Percentiles rank a stretch among this genome's conserved stretches.
Evolutionary conservation across 2,797 vertebrate species (phyloP).

Genomic region (Sebastes minor): DNA sequence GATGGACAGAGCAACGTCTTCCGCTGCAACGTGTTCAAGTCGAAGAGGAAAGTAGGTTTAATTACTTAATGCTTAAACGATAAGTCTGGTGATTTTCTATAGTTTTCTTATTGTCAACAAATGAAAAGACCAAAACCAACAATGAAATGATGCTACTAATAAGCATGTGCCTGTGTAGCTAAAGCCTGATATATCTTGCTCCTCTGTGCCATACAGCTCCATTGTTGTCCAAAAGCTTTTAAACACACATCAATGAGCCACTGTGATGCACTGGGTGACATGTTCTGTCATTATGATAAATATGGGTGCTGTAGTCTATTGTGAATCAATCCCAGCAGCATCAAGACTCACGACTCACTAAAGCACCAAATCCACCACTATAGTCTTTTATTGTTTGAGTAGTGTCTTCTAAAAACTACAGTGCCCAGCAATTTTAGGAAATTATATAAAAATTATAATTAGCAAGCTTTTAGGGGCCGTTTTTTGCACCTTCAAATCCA

Average conservation of each 20-base stretch:
- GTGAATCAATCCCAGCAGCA: neutral
- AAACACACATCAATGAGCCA: neutral
- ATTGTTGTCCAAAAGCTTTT: neutral
- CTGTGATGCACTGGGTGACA: neutral
- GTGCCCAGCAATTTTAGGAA: neutral
- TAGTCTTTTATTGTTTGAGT: neutral
- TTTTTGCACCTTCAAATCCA: no score
- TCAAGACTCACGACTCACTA: neutral
- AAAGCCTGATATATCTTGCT: neutral
- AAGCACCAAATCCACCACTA: neutral
- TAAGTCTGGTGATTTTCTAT: neutral
- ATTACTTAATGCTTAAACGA: neutral
- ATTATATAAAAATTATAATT: neutral
- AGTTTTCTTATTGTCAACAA: neutral
- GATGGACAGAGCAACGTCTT: slow-evolving; percentile 95
- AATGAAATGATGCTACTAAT: neutral
- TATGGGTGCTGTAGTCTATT: neutral
- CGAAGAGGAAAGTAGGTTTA: slow-evolving; percentile 93
- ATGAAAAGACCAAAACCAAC: neutral
- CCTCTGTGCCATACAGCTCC: neutral
- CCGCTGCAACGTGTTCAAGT: slow-evolving; percentile 98
- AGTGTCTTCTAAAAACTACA: neutral
- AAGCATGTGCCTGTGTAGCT: neutral
- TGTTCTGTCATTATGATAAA: neutral
- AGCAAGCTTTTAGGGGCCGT: neutral